phyloP scores from a whole-genome alignment of 2,113 vertebrate species.

The Phylloscopus trochiloides region DNA sequence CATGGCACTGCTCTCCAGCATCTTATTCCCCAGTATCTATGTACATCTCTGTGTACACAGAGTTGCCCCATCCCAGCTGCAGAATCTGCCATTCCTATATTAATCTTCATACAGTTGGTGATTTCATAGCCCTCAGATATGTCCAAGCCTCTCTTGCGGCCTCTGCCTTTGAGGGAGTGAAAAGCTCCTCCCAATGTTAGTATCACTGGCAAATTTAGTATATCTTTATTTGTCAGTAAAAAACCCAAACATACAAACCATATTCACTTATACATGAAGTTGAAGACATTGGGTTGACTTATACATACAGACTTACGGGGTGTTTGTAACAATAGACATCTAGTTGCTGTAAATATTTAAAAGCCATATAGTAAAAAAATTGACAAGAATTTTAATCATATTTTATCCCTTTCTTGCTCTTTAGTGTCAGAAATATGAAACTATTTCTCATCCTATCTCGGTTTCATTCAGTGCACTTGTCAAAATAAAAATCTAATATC shows the following conservation, averaged over 20 bases:
- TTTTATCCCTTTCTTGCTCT: neutral
- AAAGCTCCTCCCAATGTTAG: neutral
- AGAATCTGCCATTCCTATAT: neutral
- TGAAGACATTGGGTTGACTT: neutral
- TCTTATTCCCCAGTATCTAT: accelerated
- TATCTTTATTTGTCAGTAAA: neutral
- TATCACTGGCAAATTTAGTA: neutral
- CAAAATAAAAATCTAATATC: neutral
- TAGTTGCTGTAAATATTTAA: neutral
- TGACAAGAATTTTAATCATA: neutral
- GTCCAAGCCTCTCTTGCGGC: neutral
- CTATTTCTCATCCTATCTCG: neutral
- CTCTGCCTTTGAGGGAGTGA: neutral
- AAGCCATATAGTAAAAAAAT: neutral
- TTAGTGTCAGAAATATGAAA: neutral
- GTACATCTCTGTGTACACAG: accelerated
- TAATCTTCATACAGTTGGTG: accelerated
- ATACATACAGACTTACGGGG: neutral
- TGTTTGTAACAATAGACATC: neutral
- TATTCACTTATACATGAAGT: neutral
- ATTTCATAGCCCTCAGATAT: neutral
- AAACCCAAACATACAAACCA: neutral
- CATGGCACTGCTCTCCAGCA: neutral
- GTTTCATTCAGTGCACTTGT: neutral
- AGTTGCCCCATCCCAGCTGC: neutral